phyloP scores from a whole-genome alignment of 2,888 invertebrate genomes.

The Agelastica alni region DNA sequence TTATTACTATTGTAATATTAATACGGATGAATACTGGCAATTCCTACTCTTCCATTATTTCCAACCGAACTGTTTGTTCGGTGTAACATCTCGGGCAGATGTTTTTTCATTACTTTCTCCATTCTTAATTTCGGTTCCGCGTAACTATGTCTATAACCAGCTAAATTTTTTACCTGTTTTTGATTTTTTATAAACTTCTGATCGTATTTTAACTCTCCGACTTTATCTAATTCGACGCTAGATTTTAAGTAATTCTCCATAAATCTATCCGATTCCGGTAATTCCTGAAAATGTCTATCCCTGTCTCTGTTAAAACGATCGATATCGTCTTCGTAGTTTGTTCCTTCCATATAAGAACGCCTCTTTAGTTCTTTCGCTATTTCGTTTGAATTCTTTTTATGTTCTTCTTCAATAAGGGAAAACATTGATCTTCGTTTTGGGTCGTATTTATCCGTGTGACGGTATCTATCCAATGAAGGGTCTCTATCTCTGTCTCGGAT shows the following conservation, averaged over 20 bases:
- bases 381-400: conserved; percentile 56
- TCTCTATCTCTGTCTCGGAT: conserved; percentile 34
- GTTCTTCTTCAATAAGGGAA: conserved; percentile 57
- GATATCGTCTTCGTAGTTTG: conserved; percentile 40
- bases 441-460: conserved; percentile 49
- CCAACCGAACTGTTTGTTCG: conserved; percentile 54
- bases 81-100: conserved; percentile 52
- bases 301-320: conserved; percentile 43
- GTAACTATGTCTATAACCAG: conserved; percentile 65
- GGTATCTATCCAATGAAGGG: conserved; percentile 38
- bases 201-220: conserved; percentile 44
- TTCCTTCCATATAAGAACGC: conserved; percentile 55
- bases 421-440: conserved; percentile 56
- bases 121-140: conserved; percentile 64
- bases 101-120: conserved; percentile 48
- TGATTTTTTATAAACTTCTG: conserved; percentile 49
- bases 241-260: conserved; percentile 55
- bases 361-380: conserved; percentile 59
- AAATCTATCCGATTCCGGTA: conserved; percentile 41
- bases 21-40: conserved; percentile 57
- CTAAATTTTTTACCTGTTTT: conserved; percentile 43
- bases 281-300: conserved; percentile 59
- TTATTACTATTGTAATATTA: too few species aligned
- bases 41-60: conserved; percentile 54
- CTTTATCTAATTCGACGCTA: conserved; percentile 48